phyloP scores from a whole-genome alignment of 64 coral and sea anemone species.

The Cladopsammia gracilis region DNA sequence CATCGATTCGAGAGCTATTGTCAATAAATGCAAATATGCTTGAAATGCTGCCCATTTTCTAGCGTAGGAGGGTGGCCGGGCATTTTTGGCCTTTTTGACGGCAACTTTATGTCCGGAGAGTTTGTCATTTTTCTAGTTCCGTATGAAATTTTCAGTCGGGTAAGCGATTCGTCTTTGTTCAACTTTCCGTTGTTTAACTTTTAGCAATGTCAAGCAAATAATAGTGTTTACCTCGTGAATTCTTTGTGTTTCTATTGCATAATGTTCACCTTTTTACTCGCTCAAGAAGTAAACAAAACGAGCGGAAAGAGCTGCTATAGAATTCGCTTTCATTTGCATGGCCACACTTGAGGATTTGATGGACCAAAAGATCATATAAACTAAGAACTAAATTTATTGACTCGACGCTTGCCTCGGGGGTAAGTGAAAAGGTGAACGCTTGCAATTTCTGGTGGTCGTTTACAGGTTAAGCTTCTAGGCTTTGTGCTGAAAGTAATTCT shows the following conservation, averaged over 20 bases:
- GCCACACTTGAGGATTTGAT: neutral
- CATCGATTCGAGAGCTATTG: conserved; percentile 54
- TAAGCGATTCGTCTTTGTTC: neutral
- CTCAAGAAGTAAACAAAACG: no score
- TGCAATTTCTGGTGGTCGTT: no score
- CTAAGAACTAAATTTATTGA: no score
- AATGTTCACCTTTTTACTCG: neutral
- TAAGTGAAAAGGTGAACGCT: no score
- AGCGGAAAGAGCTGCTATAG: neutral
- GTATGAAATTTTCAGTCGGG: neutral
- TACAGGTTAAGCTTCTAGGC: no score
- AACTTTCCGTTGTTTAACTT: neutral
- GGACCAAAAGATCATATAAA: neutral
- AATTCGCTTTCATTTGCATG: neutral
- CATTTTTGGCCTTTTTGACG: conserved; percentile 26
- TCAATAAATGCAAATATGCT: conserved; percentile 61
- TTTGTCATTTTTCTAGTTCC: conserved; percentile 9
- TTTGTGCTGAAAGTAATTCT: no score
- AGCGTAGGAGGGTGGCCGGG: conserved; percentile 25
- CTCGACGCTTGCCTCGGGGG: no score
- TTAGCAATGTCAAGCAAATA: neutral
- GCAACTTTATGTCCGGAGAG: neutral
- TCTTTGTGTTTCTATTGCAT: conserved; percentile 9
- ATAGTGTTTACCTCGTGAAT: neutral
- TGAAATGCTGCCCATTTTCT: conserved; percentile 11